These are phyloP conservation scores for Drosophila limbata DNA, from an alignment of 2,888 invertebrate genomes.

Conservation along the genomic window DNA sequence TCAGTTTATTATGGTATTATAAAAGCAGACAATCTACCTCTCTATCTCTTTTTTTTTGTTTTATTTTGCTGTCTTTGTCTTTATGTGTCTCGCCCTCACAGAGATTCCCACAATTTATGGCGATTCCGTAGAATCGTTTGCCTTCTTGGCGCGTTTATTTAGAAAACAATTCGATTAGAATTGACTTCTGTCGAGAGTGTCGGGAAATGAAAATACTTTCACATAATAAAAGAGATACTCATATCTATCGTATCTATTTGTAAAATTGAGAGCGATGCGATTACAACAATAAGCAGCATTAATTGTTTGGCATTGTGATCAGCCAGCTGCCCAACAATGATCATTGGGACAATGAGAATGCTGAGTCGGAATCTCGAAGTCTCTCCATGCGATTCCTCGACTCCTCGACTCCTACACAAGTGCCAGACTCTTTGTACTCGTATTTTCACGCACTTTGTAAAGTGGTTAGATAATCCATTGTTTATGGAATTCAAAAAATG, in stretches of 20 bases:
- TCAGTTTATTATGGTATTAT: conserved; percentile 73
- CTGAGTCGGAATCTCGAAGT: conserved; percentile 32
- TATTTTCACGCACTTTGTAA: conserved; percentile 74
- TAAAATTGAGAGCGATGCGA: conserved; percentile 47
- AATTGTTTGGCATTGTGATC: conserved; percentile 77
- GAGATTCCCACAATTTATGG: conserved; percentile 72
- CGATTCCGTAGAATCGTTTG: conserved; percentile 61
- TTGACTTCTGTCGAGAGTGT: conserved; percentile 83
- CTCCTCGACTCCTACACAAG: conserved; percentile 63
- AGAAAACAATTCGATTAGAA: conserved; percentile 82
- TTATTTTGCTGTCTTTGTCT: neutral
- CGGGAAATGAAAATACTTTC: conserved; percentile 53
- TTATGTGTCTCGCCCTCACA: conserved; percentile 10
- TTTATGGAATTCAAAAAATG: conserved; percentile 49
- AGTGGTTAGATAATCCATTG: conserved; percentile 83
- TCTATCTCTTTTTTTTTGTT: neutral
- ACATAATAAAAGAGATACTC: conserved; percentile 20
- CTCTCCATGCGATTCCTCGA: conserved; percentile 54
- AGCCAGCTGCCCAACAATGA: conserved; percentile 55
- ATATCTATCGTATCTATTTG: conserved; percentile 1
- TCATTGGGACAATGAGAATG: conserved; percentile 61
- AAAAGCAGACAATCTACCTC: conserved; percentile 27
- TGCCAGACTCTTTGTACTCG: conserved; percentile 56
- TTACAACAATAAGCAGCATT: conserved; percentile 74
- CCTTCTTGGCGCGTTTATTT: conserved; percentile 62